Conservation (phyloP, 2,797 vertebrate genomes). For the Pseudocheirus occidentalis region DNA sequence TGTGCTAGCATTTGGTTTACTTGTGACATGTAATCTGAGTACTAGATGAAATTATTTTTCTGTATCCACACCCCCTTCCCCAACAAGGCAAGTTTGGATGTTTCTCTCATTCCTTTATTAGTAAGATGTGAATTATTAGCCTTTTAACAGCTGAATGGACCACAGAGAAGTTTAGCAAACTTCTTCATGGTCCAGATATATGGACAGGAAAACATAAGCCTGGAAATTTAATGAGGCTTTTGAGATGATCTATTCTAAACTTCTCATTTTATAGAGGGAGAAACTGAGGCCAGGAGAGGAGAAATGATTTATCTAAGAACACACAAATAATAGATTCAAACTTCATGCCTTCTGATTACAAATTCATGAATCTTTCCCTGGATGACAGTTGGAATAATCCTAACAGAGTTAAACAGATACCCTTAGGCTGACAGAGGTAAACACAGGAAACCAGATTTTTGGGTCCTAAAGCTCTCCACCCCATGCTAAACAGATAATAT, state of each 20-base stretch:
- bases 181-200: not conserved
- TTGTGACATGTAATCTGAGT: conserved; percentile 71
- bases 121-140: conserved; percentile 34
- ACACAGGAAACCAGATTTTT: not conserved
- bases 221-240: not conserved
- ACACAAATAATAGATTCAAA: not conserved
- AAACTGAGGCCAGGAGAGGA: not conserved
- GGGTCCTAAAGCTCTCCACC: not conserved
- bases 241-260: not conserved
- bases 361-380: not conserved
- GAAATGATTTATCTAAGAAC: not conserved
- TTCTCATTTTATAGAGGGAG: not conserved
- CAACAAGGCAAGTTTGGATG: conserved; percentile 53
- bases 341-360: not conserved
- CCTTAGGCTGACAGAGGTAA: not conserved
- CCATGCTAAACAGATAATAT: not conserved
- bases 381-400: not conserved
- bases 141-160: not conserved
- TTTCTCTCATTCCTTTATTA: conserved; percentile 50
- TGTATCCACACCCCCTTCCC: not conserved
- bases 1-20: conserved; percentile 55
- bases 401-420: not conserved
- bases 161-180: not conserved
- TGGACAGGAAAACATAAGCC: not conserved
- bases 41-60: conserved; percentile 69